Evolutionary conservation across 2,797 vertebrate genomes (phyloP).

Genomic region (Danio kyathit): DNA sequence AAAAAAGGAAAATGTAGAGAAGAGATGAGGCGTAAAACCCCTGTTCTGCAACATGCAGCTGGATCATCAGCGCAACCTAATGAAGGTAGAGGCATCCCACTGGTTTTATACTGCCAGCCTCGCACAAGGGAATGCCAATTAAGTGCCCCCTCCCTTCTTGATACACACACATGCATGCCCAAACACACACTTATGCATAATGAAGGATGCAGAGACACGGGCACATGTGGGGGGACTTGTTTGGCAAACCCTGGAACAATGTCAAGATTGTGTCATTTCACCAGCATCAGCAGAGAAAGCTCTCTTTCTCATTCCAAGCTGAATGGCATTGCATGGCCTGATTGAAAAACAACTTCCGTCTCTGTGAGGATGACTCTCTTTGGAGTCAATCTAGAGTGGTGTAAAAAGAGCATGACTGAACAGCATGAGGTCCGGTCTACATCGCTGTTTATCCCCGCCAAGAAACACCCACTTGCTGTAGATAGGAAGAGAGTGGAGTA

Average conservation of each 20-base stretch:
- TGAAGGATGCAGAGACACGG: constrained; percentile 30
- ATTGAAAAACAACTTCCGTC: constrained; percentile 36
- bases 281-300: constrained; percentile 31
- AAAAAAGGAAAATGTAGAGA: neutral
- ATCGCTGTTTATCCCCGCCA: constrained; percentile 6
- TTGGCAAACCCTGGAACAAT: constrained; percentile 51
- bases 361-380: constrained; percentile 16
- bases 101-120: constrained; percentile 69
- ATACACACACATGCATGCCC: constrained; percentile 48
- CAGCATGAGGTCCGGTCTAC: neutral
- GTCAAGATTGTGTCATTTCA: constrained; percentile 58
- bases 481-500: constrained; percentile 4
- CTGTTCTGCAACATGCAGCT: constrained; percentile 62
- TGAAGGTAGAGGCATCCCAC: constrained; percentile 82
- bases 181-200: constrained; percentile 22
- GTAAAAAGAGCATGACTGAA: constrained; percentile 4
- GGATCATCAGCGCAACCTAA: constrained; percentile 82
- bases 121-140: constrained; percentile 70
- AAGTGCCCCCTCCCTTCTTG: constrained; percentile 60
- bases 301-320: constrained; percentile 37
- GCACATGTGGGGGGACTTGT: neutral
- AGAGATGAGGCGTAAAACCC: constrained; percentile 41
- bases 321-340: constrained; percentile 16
- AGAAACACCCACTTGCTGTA: neutral
- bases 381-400: neutral